Conservation (phyloP, 2,797 vertebrate genomes). For the Adelosebastes latens region DNA sequence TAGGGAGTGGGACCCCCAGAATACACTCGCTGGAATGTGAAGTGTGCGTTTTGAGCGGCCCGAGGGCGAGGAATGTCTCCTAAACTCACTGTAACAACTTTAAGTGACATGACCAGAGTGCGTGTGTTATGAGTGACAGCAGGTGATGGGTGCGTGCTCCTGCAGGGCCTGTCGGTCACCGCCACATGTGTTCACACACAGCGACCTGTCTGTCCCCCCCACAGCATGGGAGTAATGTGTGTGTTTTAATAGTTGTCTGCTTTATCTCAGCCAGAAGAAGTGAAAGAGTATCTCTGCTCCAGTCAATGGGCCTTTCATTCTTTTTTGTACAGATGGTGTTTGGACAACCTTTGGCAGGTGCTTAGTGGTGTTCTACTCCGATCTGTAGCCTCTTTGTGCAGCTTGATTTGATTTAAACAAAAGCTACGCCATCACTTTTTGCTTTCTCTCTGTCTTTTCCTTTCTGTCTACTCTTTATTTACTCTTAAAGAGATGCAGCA, state of each 20-base stretch:
- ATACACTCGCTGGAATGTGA: constrained; percentile 77
- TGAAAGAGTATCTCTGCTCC: constrained; percentile 54
- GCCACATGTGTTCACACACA: constrained; percentile 27
- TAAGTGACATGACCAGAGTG: constrained; percentile 54
- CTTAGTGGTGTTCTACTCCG: constrained; percentile 17
- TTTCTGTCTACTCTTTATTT: neutral
- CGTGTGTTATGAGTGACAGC: constrained; percentile 68
- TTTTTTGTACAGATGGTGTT: constrained; percentile 59
- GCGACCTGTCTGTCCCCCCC: neutral
- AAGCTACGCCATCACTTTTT: neutral
- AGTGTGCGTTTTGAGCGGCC: constrained; percentile 74
- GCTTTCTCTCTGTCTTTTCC: neutral
- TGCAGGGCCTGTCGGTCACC: constrained; percentile 30
- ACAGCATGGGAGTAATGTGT: constrained; percentile 24
- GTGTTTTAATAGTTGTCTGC: constrained; percentile 61
- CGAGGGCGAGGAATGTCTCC: constrained; percentile 67
- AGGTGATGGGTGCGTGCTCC: constrained; percentile 68
- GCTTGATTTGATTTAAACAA: constrained; percentile 40
- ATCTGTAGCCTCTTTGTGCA: constrained; percentile 52
- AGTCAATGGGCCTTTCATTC: constrained; percentile 66
- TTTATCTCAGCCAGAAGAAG: constrained; percentile 60
- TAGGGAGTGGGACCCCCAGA: constrained; percentile 78
- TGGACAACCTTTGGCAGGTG: constrained; percentile 70
- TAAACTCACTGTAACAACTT: constrained; percentile 67
- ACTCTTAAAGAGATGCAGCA: neutral